A percentile compares a stretch with the other conserved stretches of the same genome.
These are phyloP conservation scores for Chaetophractus vellerosus DNA, from an alignment of 2,797 vertebrate genomes.

Conservation along the genomic window DNA sequence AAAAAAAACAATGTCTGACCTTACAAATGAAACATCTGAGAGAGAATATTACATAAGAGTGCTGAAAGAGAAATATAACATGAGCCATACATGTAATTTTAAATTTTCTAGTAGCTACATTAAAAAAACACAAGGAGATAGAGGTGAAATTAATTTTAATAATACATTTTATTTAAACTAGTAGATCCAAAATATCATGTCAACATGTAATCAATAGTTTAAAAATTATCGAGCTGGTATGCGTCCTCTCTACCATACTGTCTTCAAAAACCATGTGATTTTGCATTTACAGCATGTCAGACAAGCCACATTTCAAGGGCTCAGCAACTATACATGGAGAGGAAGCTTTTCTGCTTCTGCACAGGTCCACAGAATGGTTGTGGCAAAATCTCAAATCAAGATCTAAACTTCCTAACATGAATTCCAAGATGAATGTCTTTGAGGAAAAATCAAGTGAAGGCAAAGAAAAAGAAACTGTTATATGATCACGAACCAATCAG, in stretches of 20 bases:
- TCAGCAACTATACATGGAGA: not conserved
- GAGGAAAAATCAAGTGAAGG: not conserved
- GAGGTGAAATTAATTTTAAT: conserved; percentile 15
- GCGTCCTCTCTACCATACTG: not conserved
- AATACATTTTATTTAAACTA: not conserved
- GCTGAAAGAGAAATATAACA: not conserved
- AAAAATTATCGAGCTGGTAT: not conserved
- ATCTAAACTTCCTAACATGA: not conserved
- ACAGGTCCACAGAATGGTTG: not conserved
- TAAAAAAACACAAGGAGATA: conserved; percentile 35
- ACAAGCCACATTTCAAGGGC: not conserved
- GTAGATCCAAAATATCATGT: not conserved
- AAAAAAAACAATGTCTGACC: not conserved
- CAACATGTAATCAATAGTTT: not conserved
- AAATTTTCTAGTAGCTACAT: not conserved
- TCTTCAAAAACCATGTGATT: not conserved
- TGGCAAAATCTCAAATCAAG: not conserved
- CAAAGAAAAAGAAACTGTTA: not conserved
- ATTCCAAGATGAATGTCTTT: not conserved
- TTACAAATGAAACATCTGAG: conserved; percentile 1
- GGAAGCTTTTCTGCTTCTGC: not conserved
- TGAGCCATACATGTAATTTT: not conserved
- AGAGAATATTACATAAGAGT: not conserved
- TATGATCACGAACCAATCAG: not conserved
- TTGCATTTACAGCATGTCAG: not conserved